Conservation (phyloP, 2,113 vertebrate species). For the Illadopsis cleaveri region DNA sequence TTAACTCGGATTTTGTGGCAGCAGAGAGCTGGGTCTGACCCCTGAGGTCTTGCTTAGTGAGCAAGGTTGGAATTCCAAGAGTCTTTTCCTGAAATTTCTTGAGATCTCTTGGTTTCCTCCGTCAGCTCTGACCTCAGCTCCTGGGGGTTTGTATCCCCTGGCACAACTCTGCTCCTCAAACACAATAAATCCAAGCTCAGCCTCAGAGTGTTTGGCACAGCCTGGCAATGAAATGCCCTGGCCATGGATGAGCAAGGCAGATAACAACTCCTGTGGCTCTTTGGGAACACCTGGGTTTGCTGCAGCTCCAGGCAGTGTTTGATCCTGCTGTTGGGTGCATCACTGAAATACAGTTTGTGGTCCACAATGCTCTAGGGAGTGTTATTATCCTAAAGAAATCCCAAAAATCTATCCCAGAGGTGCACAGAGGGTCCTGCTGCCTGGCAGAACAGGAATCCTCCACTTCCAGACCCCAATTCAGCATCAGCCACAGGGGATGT, state of each 20-base stretch:
- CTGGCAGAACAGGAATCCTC: background rate
- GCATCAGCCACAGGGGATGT: background rate
- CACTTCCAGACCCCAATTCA: background rate
- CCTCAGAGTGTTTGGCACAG: background rate
- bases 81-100: background rate
- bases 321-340: fast-evolving
- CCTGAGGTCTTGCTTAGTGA: background rate
- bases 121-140: background rate
- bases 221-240: background rate
- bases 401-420: background rate
- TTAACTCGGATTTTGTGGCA: background rate
- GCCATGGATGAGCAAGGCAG: background rate
- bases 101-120: background rate
- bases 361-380: background rate
- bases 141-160: background rate
- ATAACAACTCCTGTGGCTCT: background rate
- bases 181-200: background rate
- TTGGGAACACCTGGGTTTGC: background rate
- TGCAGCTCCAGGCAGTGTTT: background rate
- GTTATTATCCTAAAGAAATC: background rate
- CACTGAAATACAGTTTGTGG: background rate
- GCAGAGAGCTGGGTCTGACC: background rate
- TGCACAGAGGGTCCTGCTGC: background rate
- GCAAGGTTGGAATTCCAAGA: background rate
- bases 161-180: background rate